Conservation (phyloP, 2,797 vertebrate genomes). For the Leptodactylus fallax region DNA sequence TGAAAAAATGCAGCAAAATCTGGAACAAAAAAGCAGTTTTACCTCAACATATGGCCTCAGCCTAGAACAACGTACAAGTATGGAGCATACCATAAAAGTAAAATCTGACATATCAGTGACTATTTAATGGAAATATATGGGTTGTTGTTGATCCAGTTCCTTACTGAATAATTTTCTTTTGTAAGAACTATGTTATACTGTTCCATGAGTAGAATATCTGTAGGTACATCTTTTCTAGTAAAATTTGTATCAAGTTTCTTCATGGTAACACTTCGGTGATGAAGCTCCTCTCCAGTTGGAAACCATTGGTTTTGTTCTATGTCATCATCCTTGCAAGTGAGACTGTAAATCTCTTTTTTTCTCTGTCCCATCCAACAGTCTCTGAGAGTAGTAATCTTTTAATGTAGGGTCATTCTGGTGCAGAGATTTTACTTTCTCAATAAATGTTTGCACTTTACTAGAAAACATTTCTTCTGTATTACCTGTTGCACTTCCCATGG, state of each 20-base stretch:
- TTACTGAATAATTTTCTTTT: slow-evolving; percentile 64
- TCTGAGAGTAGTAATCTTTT: slow-evolving; percentile 41
- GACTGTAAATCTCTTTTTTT: background rate
- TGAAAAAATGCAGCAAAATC: no score
- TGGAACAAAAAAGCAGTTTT: no score
- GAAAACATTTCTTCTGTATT: slow-evolving; percentile 23
- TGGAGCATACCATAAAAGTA: background rate
- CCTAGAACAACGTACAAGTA: background rate
- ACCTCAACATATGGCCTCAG: no score
- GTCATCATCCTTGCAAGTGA: slow-evolving; percentile 37
- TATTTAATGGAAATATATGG: slow-evolving; percentile 41
- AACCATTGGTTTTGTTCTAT: slow-evolving; percentile 59
- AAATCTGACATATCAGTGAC: background rate
- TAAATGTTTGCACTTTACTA: slow-evolving; percentile 52
- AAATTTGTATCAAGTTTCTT: slow-evolving; percentile 50
- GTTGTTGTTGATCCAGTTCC: slow-evolving; percentile 63
- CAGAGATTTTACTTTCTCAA: slow-evolving; percentile 54
- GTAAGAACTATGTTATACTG: slow-evolving; percentile 61
- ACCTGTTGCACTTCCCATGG: background rate
- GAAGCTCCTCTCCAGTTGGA: slow-evolving; percentile 55
- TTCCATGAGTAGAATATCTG: slow-evolving; percentile 63
- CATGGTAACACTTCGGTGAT: slow-evolving; percentile 61
- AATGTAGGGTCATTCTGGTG: background rate
- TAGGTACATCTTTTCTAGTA: slow-evolving; percentile 15
- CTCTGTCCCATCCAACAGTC: slow-evolving; percentile 14